These are phyloP conservation scores for Leiothrix lutea DNA, from an alignment of 2,113 vertebrate genomes.

Conservation along the genomic window DNA sequence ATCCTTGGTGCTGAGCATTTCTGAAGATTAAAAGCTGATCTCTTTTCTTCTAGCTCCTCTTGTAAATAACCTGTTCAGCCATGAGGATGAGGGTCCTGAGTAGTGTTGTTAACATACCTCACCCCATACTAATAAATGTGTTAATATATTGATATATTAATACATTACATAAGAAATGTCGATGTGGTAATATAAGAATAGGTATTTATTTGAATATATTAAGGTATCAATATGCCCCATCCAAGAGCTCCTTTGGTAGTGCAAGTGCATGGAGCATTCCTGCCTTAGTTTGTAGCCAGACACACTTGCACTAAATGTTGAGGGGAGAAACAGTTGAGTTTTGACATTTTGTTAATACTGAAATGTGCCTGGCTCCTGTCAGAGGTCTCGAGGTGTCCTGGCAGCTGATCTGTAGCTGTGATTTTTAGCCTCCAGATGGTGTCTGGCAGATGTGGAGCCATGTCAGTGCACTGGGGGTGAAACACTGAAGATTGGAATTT, in stretches of 20 bases:
- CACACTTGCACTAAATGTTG: not conserved
- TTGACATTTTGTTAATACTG: not conserved
- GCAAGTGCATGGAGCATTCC: accelerated
- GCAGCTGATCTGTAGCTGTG: not conserved
- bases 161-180: not conserved
- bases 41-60: not conserved
- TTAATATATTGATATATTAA: not conserved
- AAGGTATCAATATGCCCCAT: not conserved
- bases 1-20: not conserved
- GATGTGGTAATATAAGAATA: not conserved
- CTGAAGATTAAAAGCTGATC: not conserved
- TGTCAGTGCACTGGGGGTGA: not conserved
- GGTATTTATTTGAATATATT: not conserved
- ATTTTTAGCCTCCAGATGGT: slow-evolving; percentile 19
- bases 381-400: not conserved
- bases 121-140: not conserved
- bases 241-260: not conserved
- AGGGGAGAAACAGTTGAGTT: not conserved
- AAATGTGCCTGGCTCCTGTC: not conserved
- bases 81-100: not conserved
- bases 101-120: not conserved
- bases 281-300: not conserved
- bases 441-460: not conserved
- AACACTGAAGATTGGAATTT: not conserved
- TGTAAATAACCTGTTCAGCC: not conserved